Base-by-base conservation (phyloP, 2,797 vertebrate species). In the Coilia nasus region DNA sequence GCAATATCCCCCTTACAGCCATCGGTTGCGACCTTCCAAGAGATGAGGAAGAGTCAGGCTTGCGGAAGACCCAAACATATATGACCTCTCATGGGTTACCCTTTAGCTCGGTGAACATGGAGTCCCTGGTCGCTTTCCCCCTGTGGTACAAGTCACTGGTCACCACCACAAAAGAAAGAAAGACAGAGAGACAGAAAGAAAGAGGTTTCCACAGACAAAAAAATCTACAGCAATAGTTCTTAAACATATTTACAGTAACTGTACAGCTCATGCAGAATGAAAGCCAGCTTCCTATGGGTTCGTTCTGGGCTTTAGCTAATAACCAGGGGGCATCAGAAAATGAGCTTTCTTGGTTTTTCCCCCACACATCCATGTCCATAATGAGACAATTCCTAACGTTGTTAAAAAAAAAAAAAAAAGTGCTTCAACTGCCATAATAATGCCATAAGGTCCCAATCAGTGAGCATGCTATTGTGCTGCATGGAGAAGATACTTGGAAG, bases 241-340 rank as follows among this genome's bases (percentile, higher is more conserved):
- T 83, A 88, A 86, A 88, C 87, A 89, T 85, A 89, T 92, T 88
- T 91, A 96, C 94, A 94, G 93, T 94, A 92, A 94, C 93, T 95
- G 95, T 94, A 95, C 94, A 95, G 92, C 93, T 94, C 95, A 96
- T 96, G 95, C 96, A 96, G 86, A 92, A 94, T 91, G 91, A 94
- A 93, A 93, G 88, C 87, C 91, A 94, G 91, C 90, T 82, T 89
- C 90, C 93, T 86, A 92, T 92, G 90, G 90, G 86, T 91, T 87
- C 89, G 90, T 85, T 90, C 89, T 85, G 82, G 28, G 84, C 91
- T 88, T 91, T 87, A 89, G 87, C 90, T 90, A 90, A 92, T 84
- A 82, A 90, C 83, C 41, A 80, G 81, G 83, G 50, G 83, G 80
- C 4, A 86, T 86, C 56, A 71, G 25, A 31, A 84, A 81, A 67